A percentile compares a stretch with the other conserved stretches of the same genome.
phyloP scores from a whole-genome alignment of 2,797 vertebrate genomes.

The Columba guinea region DNA sequence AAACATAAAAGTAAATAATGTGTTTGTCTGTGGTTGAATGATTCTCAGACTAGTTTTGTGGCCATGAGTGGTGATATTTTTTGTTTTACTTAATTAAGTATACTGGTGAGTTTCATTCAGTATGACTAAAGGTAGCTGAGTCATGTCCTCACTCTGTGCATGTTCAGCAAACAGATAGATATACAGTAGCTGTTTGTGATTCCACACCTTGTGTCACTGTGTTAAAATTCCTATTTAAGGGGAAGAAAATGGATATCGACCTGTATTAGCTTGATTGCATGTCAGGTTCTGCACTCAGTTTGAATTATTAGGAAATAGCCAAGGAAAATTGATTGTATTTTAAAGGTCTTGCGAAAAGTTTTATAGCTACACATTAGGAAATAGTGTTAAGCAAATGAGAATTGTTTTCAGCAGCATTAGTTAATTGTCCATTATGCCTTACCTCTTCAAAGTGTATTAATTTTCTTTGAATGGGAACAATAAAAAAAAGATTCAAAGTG shows the following conservation, averaged over 20 bases:
- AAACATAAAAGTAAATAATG: neutral
- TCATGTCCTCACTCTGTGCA: neutral
- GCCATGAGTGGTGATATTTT: neutral
- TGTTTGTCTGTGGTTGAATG: neutral
- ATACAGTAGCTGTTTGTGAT: constrained; percentile 47
- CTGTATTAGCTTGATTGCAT: constrained; percentile 72
- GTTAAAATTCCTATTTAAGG: constrained; percentile 76
- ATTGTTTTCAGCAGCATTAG: constrained; percentile 66
- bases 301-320: constrained; percentile 74
- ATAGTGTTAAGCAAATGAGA: constrained; percentile 72
- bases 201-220: constrained; percentile 38
- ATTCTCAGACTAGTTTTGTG: neutral
- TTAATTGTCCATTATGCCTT: constrained; percentile 51
- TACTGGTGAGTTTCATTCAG: neutral
- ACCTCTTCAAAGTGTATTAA: constrained; percentile 47
- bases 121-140: neutral
- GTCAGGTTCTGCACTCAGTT: constrained; percentile 62
- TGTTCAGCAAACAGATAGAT: constrained; percentile 22
- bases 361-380: constrained; percentile 67
- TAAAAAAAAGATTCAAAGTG: constrained; percentile 54
- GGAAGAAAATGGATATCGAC: constrained; percentile 78
- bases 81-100: neutral
- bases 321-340: constrained; percentile 75
- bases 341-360: constrained; percentile 75
- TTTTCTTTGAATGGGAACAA: constrained; percentile 61